phyloP scores from a whole-genome alignment of 1,140 invertebrate species.

The Oreohelix idahoensis region DNA sequence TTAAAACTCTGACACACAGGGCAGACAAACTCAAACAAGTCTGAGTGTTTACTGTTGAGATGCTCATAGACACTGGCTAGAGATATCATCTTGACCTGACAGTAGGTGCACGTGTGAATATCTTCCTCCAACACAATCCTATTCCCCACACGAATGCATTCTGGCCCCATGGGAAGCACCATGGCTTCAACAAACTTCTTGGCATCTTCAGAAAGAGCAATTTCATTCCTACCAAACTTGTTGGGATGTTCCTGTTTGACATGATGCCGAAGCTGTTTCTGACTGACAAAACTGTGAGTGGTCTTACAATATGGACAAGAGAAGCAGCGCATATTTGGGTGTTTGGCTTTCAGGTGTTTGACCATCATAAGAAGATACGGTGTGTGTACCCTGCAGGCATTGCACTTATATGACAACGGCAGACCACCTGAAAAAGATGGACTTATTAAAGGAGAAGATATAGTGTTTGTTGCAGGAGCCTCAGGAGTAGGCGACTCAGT shows the following conservation, averaged over 20 bases:
- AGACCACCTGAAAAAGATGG: constrained; percentile 9
- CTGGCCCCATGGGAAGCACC: constrained; percentile 48
- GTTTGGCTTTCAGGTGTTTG: constrained; percentile 59
- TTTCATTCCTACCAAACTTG: constrained; percentile 61
- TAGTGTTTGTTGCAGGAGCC: background rate
- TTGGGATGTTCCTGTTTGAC: constrained; percentile 59
- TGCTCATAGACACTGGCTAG: constrained; percentile 61
- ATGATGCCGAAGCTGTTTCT: constrained; percentile 58
- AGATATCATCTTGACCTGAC: constrained; percentile 61
- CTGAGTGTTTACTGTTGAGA: constrained; percentile 60
- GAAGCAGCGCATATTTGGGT: constrained; percentile 61
- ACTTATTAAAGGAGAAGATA: background rate
- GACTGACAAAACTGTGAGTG: constrained; percentile 43
- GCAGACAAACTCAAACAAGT: constrained; percentile 63
- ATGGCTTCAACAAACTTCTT: constrained; percentile 62
- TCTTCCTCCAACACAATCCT: constrained; percentile 60
- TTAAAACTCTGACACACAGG: constrained; percentile 60
- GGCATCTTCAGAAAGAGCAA: constrained; percentile 62
- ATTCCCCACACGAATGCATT: constrained; percentile 49
- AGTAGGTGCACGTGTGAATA: constrained; percentile 65
- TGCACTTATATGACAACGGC: constrained; percentile 61
- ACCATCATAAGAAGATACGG: constrained; percentile 63
- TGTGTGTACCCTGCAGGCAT: constrained; percentile 66
- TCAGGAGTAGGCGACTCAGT: background rate
- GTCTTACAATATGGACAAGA: constrained; percentile 65